These are phyloP conservation scores for Congeria kusceri DNA, from an alignment of 2,888 invertebrate genomes.

Conservation along the genomic window DNA sequence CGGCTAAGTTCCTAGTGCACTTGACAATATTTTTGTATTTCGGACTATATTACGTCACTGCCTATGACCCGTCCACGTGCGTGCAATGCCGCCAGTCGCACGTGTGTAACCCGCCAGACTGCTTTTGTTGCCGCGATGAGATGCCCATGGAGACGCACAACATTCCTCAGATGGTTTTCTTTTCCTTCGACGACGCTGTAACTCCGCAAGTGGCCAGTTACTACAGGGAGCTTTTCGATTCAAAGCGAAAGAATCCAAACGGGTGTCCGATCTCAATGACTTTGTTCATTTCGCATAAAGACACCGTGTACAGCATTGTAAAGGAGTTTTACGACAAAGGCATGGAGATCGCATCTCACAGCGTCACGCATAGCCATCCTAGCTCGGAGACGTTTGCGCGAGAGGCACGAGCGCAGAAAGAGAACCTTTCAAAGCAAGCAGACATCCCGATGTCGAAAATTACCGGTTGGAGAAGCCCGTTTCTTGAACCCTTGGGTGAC, in stretches of 20 bases:
- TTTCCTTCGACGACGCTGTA: slow-evolving; percentile 81
- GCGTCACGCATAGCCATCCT: slow-evolving; percentile 75
- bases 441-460: slow-evolving; percentile 74
- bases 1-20: no score
- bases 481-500: slow-evolving; percentile 78
- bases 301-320: slow-evolving; percentile 98
- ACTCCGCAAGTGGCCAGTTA: slow-evolving; percentile 69
- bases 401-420: slow-evolving; percentile 75
- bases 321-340: slow-evolving; percentile 77
- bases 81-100: slow-evolving; percentile 58
- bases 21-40: slow-evolving; percentile 16
- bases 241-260: slow-evolving; percentile 88
- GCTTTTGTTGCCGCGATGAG: slow-evolving; percentile 69
- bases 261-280: slow-evolving; percentile 93
- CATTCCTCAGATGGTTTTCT: slow-evolving; percentile 79
- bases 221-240: slow-evolving; percentile 72
- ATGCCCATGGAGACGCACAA: slow-evolving; percentile 67
- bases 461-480: slow-evolving; percentile 79
- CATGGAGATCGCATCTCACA: slow-evolving; percentile 77
- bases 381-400: slow-evolving; percentile 62
- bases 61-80: slow-evolving; percentile 61
- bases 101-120: slow-evolving; percentile 66
- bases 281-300: slow-evolving; percentile 99
- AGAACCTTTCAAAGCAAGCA: slow-evolving; percentile 85
- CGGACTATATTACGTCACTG: slow-evolving; percentile 5